Evolutionary conservation across 2,888 invertebrate genomes (phyloP), one percentile per base, ranked within the genome.

Genomic region (Lypha dubia): DNA sequence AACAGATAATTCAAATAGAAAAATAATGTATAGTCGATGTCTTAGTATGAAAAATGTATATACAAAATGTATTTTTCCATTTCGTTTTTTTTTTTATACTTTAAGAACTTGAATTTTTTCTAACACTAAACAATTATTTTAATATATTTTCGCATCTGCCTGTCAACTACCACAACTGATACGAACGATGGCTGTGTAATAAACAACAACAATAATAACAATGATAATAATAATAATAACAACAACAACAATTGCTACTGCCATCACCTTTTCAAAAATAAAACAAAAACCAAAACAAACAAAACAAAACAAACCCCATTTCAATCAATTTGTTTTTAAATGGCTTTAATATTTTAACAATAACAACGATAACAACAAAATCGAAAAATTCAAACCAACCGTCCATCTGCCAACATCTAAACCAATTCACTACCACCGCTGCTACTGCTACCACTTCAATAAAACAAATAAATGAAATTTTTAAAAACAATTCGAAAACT

Each of bases 91-190:
- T 8, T 58, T 32, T 17, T 32, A 56, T 32, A 22, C 24, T 49
- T 32, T 53, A 58, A 44, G 35, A n/a, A n/a, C n/a, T 51, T 24
- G 32, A 76, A 81, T 46, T 17, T 46, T 63, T 74, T 24, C 62
- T 80, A 80, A 79, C 44, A 77, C 68, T 79, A 74, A 81, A 74
- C 68, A 77, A 84, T 84, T 84, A 81, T 77, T 84, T 84, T 84
- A 84, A 84, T 84, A 79, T 84, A 81, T 84, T 84, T 79, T 63
- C 63, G 68, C 74, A 63, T 56, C 63, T 77, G 71, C 62, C 56
- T 75, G 70, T 58, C 79, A 68, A 79, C 79, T 53, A 63, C 38
- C 5, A 49, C 35, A 44, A 20, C 62, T 41, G 38, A 22, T 15
- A 58, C 62, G n/a, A 58, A 58, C 62, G n/a, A 58, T 58, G 41